These are phyloP conservation scores for Zaprionus davidi DNA, from an alignment of 1,140 invertebrate genomes.

Conservation along the genomic window DNA sequence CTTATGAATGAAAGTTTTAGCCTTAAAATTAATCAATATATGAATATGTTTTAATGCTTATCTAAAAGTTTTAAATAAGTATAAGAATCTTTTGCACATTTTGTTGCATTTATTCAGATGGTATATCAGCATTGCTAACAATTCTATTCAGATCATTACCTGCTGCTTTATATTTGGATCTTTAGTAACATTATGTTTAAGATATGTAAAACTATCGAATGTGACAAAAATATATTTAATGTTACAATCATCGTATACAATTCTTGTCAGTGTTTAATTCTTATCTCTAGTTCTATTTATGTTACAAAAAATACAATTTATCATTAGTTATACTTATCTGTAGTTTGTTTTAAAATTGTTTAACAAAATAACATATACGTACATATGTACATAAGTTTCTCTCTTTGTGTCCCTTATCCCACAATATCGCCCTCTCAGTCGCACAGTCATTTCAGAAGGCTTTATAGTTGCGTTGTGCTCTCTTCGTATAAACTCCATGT, in stretches of 20 bases:
- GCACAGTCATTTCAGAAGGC: neutral
- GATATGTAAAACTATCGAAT: neutral
- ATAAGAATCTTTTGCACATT: no score
- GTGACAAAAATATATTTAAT: neutral
- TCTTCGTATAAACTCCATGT: neutral
- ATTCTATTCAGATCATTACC: no score
- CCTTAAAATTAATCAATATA: no score
- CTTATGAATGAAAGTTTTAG: no score
- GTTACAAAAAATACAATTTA: neutral
- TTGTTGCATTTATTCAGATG: no score
- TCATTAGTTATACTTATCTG: neutral
- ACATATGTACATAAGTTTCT: neutral
- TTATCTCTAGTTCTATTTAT: neutral
- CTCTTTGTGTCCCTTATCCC: neutral
- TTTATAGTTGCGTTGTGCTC: neutral
- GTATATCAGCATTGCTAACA: no score
- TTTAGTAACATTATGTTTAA: no score
- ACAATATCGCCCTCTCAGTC: neutral
- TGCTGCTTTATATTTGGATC: no score
- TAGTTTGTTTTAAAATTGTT: neutral
- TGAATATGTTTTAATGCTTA: no score
- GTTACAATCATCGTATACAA: neutral
- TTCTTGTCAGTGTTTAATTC: neutral
- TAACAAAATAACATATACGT: no score
- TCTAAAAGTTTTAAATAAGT: no score